Conservation (phyloP, 2,888 invertebrate genomes). For the Dendrolimus houi region DNA sequence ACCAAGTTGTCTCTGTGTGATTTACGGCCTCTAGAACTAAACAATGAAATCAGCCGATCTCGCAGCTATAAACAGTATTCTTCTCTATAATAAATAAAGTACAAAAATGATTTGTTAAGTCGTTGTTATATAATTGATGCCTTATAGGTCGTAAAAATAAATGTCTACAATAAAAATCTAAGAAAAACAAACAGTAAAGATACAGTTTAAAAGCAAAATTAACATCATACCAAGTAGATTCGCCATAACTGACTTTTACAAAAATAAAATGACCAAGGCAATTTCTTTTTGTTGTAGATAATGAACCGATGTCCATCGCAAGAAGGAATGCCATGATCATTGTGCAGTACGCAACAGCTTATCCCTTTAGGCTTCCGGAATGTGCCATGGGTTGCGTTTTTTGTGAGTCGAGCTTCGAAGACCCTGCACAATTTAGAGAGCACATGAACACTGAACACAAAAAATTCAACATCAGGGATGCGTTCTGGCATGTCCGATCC, state of each 20-base stretch:
- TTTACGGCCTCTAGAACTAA: background rate
- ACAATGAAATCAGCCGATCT: too few species aligned
- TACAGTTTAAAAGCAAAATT: too few species aligned
- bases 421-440: slow-evolving; percentile 25
- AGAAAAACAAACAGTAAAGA: too few species aligned
- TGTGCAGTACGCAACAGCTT: slow-evolving; percentile 35
- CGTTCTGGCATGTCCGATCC: slow-evolving; percentile 18
- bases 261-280: slow-evolving; percentile 11
- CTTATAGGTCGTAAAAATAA: too few species aligned
- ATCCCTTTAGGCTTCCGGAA: slow-evolving; percentile 41
- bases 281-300: slow-evolving; percentile 46
- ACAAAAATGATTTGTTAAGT: too few species aligned
- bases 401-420: slow-evolving; percentile 28
- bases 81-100: too few species aligned
- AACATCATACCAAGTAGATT: too few species aligned
- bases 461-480: slow-evolving; percentile 20
- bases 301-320: slow-evolving; percentile 24
- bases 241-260: background rate
- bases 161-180: too few species aligned
- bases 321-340: slow-evolving; percentile 34
- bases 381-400: slow-evolving; percentile 35
- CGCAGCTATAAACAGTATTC: too few species aligned
- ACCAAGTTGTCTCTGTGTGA: slow-evolving; percentile 3
- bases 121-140: too few species aligned
- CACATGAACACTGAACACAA: slow-evolving; percentile 31